These are phyloP conservation scores for Macroteleia sp. DNA, from an alignment of 2,888 invertebrate genomes.

Conservation along the genomic window DNA sequence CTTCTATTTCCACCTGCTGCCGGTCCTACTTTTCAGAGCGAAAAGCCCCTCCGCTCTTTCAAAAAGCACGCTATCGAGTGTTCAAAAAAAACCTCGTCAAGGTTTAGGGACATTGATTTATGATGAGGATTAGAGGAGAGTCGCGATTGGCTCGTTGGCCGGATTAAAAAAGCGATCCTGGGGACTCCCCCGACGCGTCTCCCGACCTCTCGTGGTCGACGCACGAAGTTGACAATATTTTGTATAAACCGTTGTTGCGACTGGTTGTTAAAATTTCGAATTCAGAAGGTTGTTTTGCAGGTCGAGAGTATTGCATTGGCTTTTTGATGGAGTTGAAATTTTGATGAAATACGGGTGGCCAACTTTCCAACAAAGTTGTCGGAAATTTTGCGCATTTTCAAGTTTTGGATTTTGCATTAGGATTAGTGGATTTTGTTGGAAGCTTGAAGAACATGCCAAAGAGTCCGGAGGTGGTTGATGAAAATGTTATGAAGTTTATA, in stretches of 20 bases:
- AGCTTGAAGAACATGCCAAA: too few species aligned
- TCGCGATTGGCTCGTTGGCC: constrained; percentile 22
- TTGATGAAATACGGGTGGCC: not conserved
- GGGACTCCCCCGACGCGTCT: constrained; percentile 19
- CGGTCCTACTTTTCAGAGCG: constrained; percentile 60
- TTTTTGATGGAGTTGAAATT: too few species aligned
- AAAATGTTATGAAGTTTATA: too few species aligned
- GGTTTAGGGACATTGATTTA: constrained; percentile 55
- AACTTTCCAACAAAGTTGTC: not conserved
- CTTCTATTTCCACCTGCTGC: constrained; percentile 68
- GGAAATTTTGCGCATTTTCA: constrained; percentile 5
- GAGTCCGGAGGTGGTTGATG: too few species aligned
- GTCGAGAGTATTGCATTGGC: too few species aligned
- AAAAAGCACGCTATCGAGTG: constrained; percentile 52
- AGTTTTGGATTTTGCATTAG: constrained; percentile 22
- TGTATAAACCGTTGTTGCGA: not conserved
- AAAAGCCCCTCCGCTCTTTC: constrained; percentile 54
- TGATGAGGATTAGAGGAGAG: constrained; percentile 41
- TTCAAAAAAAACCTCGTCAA: constrained; percentile 54
- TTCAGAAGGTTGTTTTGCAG: not conserved
- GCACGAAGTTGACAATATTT: constrained; percentile 3
- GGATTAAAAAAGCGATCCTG: constrained; percentile 14
- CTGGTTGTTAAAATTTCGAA: not conserved
- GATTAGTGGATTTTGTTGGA: constrained; percentile 18
- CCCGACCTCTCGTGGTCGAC: constrained; percentile 18